Evolutionary conservation across 92 coral and sea anemone genomes (phyloP), one percentile per base, ranked within the genome.

Genomic region (Heliopora coerulea): DNA sequence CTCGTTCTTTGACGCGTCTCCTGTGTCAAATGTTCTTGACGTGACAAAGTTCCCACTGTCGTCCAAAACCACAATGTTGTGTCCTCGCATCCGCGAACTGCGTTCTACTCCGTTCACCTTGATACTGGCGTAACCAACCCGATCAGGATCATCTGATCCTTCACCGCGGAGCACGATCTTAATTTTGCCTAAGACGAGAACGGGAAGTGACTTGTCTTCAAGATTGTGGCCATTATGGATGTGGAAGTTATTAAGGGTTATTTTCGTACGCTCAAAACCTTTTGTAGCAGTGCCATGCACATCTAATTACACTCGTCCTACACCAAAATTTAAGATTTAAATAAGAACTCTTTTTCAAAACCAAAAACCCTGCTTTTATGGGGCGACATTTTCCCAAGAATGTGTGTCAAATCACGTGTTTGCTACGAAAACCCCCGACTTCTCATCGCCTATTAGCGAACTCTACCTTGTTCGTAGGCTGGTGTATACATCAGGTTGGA

Each of bases 61-160:
- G 83, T 95, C 99, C 34, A 95, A 87, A 56, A 95, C 69, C 29
- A 95, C 99, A 0, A 95, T 60, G 29, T 89, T 95, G 65, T 95
- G 99, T 18, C 99, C 99, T n/a, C 99, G 91, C 67, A 78, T 86
- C 87, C 84, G 82, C 3, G 96, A 88, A 20, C 96, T 89, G 41
- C 99, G 80, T 78, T 95, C 99, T 1, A 95, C 83, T 0, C 99
- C 99, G 76, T 95, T 95, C 41, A 95, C 88, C 81, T 84, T 89
- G 83, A 95, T 89, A 31, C 95, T 89, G 42, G 91, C 86, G 59
- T 91, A 82, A 62, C 96, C 99, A 13, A 91, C 84, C 70, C 85
- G 90, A 26, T 95, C 91, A 1, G 99, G 96, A 52, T 95, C 99
- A 37, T 95, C 99, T 33, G 91, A 91, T 8, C 99, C 99, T 61